Conservation (phyloP, 2,797 vertebrate species). For the Rhinatrema bivittatum region DNA sequence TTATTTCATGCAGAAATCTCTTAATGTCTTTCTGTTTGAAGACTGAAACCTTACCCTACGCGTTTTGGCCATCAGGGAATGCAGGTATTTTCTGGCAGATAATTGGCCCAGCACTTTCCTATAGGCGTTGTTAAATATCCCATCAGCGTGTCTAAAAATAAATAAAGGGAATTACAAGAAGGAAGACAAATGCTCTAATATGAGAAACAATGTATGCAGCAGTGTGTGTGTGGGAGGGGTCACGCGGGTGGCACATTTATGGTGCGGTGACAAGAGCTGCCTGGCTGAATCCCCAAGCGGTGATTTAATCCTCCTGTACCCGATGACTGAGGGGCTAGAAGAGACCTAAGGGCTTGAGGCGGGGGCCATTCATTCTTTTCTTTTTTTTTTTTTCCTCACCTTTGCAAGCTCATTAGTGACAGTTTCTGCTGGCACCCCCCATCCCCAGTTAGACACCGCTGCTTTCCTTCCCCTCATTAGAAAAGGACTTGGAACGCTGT, state of each 20-base stretch:
- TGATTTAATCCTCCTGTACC: background rate
- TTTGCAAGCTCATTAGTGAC: no score
- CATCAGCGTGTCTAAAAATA: conserved; percentile 80
- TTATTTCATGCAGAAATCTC: no score
- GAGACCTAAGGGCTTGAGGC: no score
- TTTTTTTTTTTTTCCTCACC: no score
- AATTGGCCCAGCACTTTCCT: conserved; percentile 86
- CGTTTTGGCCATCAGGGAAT: conserved; percentile 85
- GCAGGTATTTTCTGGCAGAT: conserved; percentile 87
- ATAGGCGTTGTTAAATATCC: conserved; percentile 92
- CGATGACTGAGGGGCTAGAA: background rate
- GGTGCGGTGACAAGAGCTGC: conserved; percentile 1
- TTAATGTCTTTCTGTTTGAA: conserved; percentile 7
- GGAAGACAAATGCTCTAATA: background rate
- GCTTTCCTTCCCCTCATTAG: no score
- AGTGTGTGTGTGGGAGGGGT: no score
- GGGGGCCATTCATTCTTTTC: no score
- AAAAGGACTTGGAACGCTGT: no score
- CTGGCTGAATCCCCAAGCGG: background rate
- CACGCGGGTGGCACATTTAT: no score
- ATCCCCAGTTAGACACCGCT: no score
- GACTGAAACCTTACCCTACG: conserved; percentile 76
- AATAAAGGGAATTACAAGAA: conserved; percentile 48
- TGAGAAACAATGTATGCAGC: no score
- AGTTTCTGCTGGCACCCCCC: no score